These are phyloP conservation scores for Monopis laevigella DNA, from an alignment of 2,888 invertebrate species.

Conservation along the genomic window DNA sequence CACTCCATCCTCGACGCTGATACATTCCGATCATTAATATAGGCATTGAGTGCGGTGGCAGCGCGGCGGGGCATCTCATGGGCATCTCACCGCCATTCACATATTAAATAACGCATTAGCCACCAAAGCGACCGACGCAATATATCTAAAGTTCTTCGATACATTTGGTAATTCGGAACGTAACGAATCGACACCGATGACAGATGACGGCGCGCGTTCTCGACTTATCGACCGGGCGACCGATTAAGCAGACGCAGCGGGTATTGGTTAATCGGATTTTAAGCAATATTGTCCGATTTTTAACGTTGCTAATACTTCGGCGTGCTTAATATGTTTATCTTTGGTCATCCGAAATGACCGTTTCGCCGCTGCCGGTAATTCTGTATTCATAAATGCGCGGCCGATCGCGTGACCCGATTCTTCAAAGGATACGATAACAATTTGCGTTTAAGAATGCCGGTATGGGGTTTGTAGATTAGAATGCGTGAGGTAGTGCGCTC, in stretches of 20 bases:
- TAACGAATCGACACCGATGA: constrained; percentile 12
- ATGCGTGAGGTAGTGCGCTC: too few relatives aligned
- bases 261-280: constrained; percentile 11
- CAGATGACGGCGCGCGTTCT: constrained; percentile 9
- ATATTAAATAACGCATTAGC: constrained; percentile 12
- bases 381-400: too few relatives aligned
- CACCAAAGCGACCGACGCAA: constrained; percentile 12
- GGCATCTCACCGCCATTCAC: constrained; percentile 10
- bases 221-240: constrained; percentile 10
- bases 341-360: too few relatives aligned
- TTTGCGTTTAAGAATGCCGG: too few relatives aligned
- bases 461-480: too few relatives aligned
- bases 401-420: too few relatives aligned
- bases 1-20: constrained; percentile 5
- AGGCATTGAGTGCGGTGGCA: constrained; percentile 12
- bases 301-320: background rate
- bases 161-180: constrained; percentile 12
- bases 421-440: too few relatives aligned
- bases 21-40: constrained; percentile 12
- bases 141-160: constrained; percentile 11
- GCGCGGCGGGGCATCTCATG: constrained; percentile 7
- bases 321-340: too few relatives aligned
- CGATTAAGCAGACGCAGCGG: constrained; percentile 10
- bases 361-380: too few relatives aligned
- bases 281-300: constrained; percentile 4